Percentiles rank a stretch among this genome's conserved stretches.
Evolutionary conservation across 2,888 invertebrate genomes (phyloP).

Genomic region (Spodoptera picta): DNA sequence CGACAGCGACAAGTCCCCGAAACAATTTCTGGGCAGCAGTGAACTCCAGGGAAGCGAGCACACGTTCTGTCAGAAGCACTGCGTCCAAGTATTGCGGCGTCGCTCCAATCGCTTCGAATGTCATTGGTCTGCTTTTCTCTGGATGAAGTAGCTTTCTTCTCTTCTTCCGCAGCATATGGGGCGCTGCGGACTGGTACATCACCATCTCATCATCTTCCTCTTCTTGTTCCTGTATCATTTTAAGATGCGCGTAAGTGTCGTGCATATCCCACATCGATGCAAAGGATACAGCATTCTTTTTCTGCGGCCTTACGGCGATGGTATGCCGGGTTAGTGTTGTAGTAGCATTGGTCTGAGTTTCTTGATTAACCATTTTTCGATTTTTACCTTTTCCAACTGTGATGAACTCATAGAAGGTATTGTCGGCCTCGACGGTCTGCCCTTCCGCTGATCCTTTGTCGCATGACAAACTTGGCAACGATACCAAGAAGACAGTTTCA

Average conservation of each 20-base stretch:
- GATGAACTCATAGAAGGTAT: constrained; percentile 91
- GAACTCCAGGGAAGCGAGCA: constrained; percentile 91
- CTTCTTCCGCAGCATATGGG: constrained; percentile 72
- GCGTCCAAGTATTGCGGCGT: constrained; percentile 89
- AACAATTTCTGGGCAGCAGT: constrained; percentile 91
- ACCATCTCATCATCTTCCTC: constrained; percentile 84
- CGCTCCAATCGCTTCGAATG: constrained; percentile 69
- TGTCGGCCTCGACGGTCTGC: constrained; percentile 88
- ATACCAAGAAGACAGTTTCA: constrained; percentile 90
- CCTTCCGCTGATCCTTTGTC: constrained; percentile 90
- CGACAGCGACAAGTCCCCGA: constrained; percentile 89
- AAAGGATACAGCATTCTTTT: constrained; percentile 89
- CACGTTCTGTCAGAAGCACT: constrained; percentile 91
- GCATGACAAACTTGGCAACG: constrained; percentile 90
- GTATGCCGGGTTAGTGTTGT: constrained; percentile 91
- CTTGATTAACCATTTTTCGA: constrained; percentile 90
- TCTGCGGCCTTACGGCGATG: constrained; percentile 86
- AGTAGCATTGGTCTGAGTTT: constrained; percentile 91
- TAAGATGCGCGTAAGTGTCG: constrained; percentile 90
- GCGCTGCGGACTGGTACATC: constrained; percentile 78
- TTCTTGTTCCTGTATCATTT: constrained; percentile 59
- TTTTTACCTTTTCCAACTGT: constrained; percentile 91
- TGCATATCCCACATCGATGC: constrained; percentile 94
- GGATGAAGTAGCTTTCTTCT: constrained; percentile 52
- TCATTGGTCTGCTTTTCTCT: constrained; percentile 58